Conservation (phyloP, 2,113 vertebrate genomes). For the Epinephelus fuscoguttatus region DNA sequence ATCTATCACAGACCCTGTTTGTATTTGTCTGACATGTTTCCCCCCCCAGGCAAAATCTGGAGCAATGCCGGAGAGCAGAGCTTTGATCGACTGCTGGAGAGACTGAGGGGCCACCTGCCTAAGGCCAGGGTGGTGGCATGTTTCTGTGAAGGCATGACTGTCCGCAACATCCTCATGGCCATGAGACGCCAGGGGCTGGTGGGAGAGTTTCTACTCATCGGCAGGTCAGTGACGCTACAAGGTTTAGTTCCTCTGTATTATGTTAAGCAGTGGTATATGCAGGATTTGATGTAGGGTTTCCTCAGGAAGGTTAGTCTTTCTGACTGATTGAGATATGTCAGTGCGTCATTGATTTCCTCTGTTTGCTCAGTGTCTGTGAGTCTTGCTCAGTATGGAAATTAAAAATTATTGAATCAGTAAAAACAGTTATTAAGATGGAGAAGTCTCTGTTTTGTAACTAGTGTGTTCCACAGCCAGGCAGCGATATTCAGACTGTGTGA, state of each 20-base stretch:
- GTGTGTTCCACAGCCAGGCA: not conserved
- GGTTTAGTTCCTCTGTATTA: not conserved
- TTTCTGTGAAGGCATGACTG: slow-evolving; percentile 99
- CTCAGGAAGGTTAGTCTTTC: not conserved
- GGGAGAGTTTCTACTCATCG: slow-evolving; percentile 95
- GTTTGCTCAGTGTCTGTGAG: not conserved
- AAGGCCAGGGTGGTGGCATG: slow-evolving; percentile 97
- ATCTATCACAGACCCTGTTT: slow-evolving; percentile 7
- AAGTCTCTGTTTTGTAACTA: not conserved
- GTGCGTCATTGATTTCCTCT: not conserved
- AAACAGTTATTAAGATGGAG: not conserved
- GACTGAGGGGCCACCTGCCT: slow-evolving; percentile 92
- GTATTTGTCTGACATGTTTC: slow-evolving; percentile 32
- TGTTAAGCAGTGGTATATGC: not conserved
- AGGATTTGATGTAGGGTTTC: not conserved
- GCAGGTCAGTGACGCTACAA: slow-evolving; percentile 90
- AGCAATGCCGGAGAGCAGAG: slow-evolving; percentile 97
- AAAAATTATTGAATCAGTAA: not conserved
- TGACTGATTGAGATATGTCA: not conserved
- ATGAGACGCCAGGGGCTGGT: slow-evolving; percentile 94
- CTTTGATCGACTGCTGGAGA: slow-evolving; percentile 94
- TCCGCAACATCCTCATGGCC: slow-evolving; percentile 96
- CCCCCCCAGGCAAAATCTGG: slow-evolving; percentile 91
- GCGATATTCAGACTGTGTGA: not conserved
- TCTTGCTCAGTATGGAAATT: not conserved